phyloP scores from a whole-genome alignment of 1,140 invertebrate species.

The Meloidogyne exigua region DNA sequence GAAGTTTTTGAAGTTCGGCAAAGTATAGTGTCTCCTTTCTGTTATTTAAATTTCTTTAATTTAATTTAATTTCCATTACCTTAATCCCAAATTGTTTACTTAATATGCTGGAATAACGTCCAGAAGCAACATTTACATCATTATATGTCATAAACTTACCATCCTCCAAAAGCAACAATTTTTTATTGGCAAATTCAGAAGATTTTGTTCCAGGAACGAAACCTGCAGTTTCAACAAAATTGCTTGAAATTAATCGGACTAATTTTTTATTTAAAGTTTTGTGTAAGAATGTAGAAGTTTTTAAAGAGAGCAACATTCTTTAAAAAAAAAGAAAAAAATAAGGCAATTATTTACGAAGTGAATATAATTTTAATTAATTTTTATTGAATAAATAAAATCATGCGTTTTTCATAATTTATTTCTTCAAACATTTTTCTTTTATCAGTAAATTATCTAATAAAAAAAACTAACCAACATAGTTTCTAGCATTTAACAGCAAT shows the following conservation, averaged over 20 bases:
- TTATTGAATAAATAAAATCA: too few relatives aligned
- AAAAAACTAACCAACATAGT: not conserved
- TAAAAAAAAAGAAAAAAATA: not conserved
- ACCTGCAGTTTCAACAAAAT: slow-evolving; percentile 40
- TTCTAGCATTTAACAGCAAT: not conserved
- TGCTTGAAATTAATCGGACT: slow-evolving; percentile 10
- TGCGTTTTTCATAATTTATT: not conserved
- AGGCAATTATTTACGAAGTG: too few relatives aligned
- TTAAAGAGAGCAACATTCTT: not conserved
- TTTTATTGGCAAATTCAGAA: slow-evolving; percentile 35
- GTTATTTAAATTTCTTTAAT: slow-evolving; percentile 25
- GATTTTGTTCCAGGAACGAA: slow-evolving; percentile 31
- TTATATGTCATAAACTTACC: slow-evolving; percentile 40
- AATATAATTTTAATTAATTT: too few relatives aligned
- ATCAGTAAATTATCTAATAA: not conserved
- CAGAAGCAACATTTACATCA: slow-evolving; percentile 44
- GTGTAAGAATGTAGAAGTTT: not conserved
- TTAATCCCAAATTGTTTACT: slow-evolving; percentile 48
- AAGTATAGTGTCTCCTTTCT: slow-evolving; percentile 61
- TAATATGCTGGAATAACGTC: slow-evolving; percentile 49
- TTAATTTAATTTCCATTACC: slow-evolving; percentile 27
- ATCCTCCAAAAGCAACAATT: slow-evolving; percentile 43
- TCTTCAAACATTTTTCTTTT: not conserved
- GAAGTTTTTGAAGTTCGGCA: slow-evolving; percentile 51
- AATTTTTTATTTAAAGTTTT: slow-evolving; percentile 7